Conservation (phyloP, 2,888 invertebrate species). For the Amphipoea oculea region DNA sequence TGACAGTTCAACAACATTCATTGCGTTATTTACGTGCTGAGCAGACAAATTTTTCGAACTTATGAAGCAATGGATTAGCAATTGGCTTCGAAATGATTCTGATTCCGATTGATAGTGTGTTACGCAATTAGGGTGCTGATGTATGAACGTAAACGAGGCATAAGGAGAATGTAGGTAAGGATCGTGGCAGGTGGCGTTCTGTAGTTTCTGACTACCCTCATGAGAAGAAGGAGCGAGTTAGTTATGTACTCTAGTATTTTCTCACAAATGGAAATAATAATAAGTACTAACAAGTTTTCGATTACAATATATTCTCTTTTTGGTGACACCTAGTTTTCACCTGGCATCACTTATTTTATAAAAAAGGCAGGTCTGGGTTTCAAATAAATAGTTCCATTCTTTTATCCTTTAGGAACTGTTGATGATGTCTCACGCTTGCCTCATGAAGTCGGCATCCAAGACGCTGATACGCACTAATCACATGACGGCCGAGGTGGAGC, state of each 20-base stretch:
- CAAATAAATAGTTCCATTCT: not conserved
- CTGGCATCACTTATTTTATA: not conserved
- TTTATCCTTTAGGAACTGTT: slow-evolving; percentile 79
- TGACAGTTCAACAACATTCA: too few species aligned
- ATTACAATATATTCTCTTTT: not conserved
- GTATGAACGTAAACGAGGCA: too few species aligned
- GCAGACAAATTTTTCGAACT: too few species aligned
- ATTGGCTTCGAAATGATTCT: too few species aligned
- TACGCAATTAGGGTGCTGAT: too few species aligned
- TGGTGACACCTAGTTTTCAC: not conserved
- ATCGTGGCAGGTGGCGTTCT: too few species aligned
- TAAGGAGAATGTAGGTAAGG: too few species aligned
- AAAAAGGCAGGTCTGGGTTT: not conserved
- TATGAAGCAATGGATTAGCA: too few species aligned
- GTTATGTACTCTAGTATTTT: not conserved
- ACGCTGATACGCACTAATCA: slow-evolving; percentile 69
- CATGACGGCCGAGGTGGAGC: slow-evolving; percentile 59
- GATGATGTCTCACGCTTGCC: slow-evolving; percentile 83
- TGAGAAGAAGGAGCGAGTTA: too few species aligned
- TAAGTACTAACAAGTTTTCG: not conserved
- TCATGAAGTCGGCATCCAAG: slow-evolving; percentile 75
- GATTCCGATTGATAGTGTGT: too few species aligned
- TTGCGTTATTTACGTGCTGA: too few species aligned
- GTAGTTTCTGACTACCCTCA: too few species aligned
- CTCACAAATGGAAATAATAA: not conserved